phyloP scores from a whole-genome alignment of 2,113 vertebrate genomes.

The Microcebus tavaratra region DNA sequence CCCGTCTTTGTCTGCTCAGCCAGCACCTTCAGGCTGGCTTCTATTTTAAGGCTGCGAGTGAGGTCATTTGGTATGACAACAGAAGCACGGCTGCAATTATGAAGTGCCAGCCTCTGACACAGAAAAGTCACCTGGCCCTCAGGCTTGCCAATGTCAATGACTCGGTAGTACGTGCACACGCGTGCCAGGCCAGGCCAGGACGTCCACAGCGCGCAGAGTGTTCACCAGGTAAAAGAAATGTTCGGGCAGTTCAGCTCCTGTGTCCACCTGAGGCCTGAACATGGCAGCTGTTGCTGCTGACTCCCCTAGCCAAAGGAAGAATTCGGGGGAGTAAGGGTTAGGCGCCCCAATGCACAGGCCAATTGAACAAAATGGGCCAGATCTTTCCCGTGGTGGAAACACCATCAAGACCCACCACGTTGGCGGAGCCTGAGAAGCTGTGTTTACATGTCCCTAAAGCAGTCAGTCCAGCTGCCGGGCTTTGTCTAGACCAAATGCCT shows the following conservation, averaged over 20 bases:
- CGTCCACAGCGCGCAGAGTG: rapidly evolving
- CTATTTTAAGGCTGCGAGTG: constrained; percentile 42
- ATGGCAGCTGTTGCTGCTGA: background rate
- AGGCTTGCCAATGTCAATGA: background rate
- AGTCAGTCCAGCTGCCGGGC: background rate
- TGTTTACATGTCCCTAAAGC: background rate
- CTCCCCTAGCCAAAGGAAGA: background rate
- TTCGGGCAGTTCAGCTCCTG: background rate
- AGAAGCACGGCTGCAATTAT: constrained; percentile 61
- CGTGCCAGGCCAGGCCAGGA: background rate
- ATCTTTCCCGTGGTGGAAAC: background rate
- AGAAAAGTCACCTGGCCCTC: background rate
- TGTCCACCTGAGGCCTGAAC: background rate
- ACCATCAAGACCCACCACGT: rapidly evolving
- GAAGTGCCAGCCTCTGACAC: constrained; percentile 20
- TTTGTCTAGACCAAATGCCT: background rate
- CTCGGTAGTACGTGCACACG: background rate
- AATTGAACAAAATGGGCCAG: background rate
- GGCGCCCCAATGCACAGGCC: background rate
- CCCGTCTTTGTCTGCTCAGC: background rate
- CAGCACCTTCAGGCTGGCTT: background rate
- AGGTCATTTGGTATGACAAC: constrained; percentile 45
- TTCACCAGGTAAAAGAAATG: background rate
- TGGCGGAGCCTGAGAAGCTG: background rate
- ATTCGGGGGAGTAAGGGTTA: background rate